Evolutionary conservation across 2,797 vertebrate species (phyloP), one percentile per base, ranked within the genome.

Genomic region (Arnoldichthys spilopterus): DNA sequence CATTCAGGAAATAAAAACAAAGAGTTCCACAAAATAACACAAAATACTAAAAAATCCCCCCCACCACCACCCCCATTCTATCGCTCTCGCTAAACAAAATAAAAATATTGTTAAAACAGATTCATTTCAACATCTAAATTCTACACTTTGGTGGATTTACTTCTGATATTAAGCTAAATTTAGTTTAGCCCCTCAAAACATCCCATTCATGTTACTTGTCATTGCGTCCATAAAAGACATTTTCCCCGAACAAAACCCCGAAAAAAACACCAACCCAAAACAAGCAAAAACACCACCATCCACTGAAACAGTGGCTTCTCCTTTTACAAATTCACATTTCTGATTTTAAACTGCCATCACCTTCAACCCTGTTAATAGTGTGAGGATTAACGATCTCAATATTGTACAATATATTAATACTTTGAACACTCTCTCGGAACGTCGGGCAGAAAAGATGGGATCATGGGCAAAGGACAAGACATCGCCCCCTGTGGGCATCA

Each of bases 371-470:
- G 73, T 86, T 90, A 87, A 83, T 84, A 87, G 86, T 86, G 88
- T 89, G 88, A 75, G 77, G 74, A 77, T 67, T 64, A 54, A 78
- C 76, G 82, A 85, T 78, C 76, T 79, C 77, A 67, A 81, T 75
- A 87, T 74, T 88, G 86, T 87, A 78, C 86, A 88, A 83, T 79
- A 87, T 74, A 80, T 86, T 89, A 92, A 91, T 91, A 92, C 91
- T 96, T 95, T 91, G 94, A 95, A 95, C 94, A 95, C 93, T 94
- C 94, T 93, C 92, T 90, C 88, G 80, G 83, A 86, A 87, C 49
- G 78, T 85, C 92, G 94, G 94, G 96, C 94, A 93, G 85, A 91
- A 90, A 79, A 92, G 92, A 96, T 90, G 90, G 91, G 92, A 92
- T 94, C 92, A 92, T 94, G 94, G 92, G 91, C 91, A 88, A 82